These are phyloP conservation scores for Cassiopea andromeda DNA, from an alignment of 30 jellyfish, hydroid and myxozoan species.

Conservation along the genomic window DNA sequence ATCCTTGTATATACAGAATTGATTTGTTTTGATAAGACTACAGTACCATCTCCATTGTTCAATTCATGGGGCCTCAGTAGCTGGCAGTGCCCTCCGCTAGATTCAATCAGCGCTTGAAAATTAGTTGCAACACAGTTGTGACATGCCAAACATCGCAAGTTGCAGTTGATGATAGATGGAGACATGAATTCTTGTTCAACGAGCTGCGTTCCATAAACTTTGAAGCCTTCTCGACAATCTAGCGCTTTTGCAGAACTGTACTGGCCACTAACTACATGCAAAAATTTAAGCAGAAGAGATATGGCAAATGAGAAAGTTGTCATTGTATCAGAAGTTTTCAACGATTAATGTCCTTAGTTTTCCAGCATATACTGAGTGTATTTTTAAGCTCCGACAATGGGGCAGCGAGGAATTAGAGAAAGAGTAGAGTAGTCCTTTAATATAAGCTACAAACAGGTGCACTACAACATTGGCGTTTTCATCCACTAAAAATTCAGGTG, in stretches of 20 bases:
- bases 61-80: constrained; percentile 13
- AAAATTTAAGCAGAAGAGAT: neutral
- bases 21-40: neutral
- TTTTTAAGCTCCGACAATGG: neutral
- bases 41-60: neutral
- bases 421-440: neutral
- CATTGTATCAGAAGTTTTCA: neutral
- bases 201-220: neutral
- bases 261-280: neutral
- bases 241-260: constrained; percentile 6
- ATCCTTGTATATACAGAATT: constrained; percentile 9
- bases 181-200: neutral
- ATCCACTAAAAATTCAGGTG: neutral
- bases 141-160: neutral
- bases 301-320: neutral
- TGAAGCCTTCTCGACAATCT: constrained; percentile 11
- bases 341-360: neutral
- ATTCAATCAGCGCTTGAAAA: neutral
- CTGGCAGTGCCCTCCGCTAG: constrained; percentile 11
- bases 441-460: neutral
- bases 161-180: constrained; percentile 10
- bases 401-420: neutral
- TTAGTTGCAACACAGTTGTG: constrained; percentile 20
- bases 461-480: neutral
- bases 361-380: neutral